phyloP scores from a whole-genome alignment of 2,113 vertebrate species.

The Echinops telfairi region DNA sequence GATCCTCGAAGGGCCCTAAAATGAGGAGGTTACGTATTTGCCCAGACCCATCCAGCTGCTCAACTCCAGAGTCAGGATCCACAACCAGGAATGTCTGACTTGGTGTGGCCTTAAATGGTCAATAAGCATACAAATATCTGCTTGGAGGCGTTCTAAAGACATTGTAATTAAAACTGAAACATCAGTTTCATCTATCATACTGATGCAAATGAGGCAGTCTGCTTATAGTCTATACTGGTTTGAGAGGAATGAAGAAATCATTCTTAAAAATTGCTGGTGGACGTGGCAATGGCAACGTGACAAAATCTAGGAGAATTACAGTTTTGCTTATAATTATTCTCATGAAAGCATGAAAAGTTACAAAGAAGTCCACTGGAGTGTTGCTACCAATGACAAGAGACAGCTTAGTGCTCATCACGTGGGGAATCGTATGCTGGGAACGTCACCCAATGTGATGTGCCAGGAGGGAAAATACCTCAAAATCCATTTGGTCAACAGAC shows the following conservation, averaged over 20 bases:
- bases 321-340: background rate
- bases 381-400: background rate
- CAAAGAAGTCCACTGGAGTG: background rate
- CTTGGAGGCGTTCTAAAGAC: conserved; percentile 23
- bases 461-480: conserved; percentile 6
- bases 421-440: background rate
- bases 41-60: background rate
- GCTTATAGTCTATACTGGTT: background rate
- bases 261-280: background rate
- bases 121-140: background rate
- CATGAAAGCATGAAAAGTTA: background rate
- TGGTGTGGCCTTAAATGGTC: background rate
- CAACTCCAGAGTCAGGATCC: accelerated
- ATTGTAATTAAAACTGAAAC: background rate
- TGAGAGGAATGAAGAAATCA: background rate
- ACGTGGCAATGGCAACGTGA: conserved; percentile 12
- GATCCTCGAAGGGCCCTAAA: conserved; percentile 9
- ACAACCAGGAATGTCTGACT: background rate
- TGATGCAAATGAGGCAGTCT: background rate
- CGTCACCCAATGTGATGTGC: background rate
- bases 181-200: background rate
- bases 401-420: background rate
- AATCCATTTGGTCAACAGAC: background rate
- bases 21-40: conserved; percentile 13
- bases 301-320: conserved; percentile 45